Conservation (phyloP, 2,113 vertebrate genomes). For the Scomber scombrus region DNA sequence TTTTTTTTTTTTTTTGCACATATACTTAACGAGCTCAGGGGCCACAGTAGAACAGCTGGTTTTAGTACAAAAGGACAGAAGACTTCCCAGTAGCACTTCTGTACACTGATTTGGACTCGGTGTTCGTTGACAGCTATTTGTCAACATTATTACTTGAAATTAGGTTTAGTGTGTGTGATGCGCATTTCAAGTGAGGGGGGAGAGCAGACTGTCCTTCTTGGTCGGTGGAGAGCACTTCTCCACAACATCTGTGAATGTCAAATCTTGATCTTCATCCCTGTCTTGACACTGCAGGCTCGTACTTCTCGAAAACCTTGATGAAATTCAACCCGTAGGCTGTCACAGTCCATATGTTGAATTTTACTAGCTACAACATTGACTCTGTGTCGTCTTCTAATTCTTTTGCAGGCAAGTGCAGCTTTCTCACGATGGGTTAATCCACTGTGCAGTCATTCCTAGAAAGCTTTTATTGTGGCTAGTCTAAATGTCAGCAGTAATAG, state of each 20-base stretch:
- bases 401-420: neutral
- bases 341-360: neutral
- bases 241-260: neutral
- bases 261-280: neutral
- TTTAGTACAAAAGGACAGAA: neutral
- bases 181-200: neutral
- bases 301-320: neutral
- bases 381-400: too few species aligned
- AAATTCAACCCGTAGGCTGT: neutral
- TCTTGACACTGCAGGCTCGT: neutral
- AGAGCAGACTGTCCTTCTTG: neutral
- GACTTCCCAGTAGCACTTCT: neutral
- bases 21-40: neutral
- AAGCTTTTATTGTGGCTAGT: too few species aligned
- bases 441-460: too few species aligned
- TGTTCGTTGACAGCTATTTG: neutral
- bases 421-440: neutral
- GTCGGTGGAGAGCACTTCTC: neutral
- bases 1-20: neutral
- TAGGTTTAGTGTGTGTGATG: neutral
- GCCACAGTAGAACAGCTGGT: neutral
- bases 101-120: neutral
- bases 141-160: conserved; percentile 9
- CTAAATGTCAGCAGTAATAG: too few species aligned
- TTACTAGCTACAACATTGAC: too few species aligned